Evolutionary conservation across 2,797 vertebrate species (phyloP).

Genomic region (Ctenopoma multispine): DNA sequence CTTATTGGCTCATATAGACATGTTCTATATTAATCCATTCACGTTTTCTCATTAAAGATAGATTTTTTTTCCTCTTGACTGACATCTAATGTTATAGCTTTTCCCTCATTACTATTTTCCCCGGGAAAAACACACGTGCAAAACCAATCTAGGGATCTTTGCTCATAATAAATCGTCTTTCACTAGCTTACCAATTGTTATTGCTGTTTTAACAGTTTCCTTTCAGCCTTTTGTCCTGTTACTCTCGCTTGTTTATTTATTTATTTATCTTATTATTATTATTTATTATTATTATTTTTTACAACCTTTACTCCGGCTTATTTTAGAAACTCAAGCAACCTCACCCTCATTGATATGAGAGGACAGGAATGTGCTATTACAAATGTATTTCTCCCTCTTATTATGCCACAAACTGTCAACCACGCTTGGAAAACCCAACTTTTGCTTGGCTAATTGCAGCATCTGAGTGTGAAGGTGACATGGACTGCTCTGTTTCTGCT

Average conservation of each 20-base stretch:
- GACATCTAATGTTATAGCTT: neutral
- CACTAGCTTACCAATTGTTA: neutral
- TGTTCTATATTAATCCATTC: neutral
- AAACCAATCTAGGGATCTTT: neutral
- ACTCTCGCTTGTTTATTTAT: neutral
- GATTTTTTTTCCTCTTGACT: neutral
- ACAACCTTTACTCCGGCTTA: too few relatives aligned
- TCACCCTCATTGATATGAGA: neutral
- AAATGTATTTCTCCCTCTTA: neutral
- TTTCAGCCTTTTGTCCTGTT: neutral
- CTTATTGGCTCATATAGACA: slow-evolving; percentile 1
- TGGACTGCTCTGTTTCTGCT: neutral
- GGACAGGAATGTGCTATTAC: neutral
- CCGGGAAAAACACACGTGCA: neutral
- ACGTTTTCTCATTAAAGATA: slow-evolving; percentile 1
- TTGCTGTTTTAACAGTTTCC: neutral
- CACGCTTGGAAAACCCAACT: neutral
- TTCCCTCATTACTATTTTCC: neutral
- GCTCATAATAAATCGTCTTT: neutral
- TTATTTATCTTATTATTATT: neutral
- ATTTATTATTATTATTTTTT: too few relatives aligned
- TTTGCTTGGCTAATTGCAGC: neutral
- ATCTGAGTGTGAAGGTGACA: neutral
- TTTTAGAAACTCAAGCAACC: neutral
- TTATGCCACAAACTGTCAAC: neutral